Conservation (phyloP, 2,113 vertebrate genomes). For the Piaya cayana region DNA sequence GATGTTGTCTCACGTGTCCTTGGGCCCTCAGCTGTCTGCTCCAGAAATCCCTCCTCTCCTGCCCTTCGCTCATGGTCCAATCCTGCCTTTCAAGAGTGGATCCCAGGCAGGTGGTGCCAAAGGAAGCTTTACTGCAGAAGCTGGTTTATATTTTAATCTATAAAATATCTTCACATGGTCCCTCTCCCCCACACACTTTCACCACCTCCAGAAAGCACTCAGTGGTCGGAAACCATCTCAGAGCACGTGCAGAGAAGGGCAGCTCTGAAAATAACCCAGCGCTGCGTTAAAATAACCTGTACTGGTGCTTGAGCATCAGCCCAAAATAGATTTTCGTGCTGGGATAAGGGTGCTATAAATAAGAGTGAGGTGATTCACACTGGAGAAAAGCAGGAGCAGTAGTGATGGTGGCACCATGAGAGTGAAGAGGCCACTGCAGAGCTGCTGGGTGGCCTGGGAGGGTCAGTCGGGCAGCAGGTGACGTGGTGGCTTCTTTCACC, state of each 20-base stretch:
- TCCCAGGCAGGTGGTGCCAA: neutral
- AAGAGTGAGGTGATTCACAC: rapidly evolving
- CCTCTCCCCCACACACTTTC: neutral
- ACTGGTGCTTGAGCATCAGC: neutral
- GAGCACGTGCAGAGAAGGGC: conserved; percentile 6
- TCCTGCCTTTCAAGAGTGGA: neutral
- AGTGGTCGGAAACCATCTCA: neutral
- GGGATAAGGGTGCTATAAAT: neutral
- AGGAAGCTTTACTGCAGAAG: too few relatives aligned
- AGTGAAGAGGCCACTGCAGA: neutral
- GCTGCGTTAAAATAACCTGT: conserved; percentile 4
- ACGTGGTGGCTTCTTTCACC: rapidly evolving
- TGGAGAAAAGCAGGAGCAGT: neutral
- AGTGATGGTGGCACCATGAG: rapidly evolving
- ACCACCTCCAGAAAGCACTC: neutral
- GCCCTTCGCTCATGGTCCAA: neutral
- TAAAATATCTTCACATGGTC: rapidly evolving
- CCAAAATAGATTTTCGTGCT: neutral
- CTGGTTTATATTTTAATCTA: neutral
- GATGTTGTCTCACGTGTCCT: rapidly evolving
- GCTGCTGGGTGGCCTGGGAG: neutral
- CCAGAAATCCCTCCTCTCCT: neutral
- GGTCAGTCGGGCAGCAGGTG: neutral
- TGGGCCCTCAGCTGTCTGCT: neutral
- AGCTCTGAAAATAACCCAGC: neutral